Evolutionary conservation across 2,113 vertebrate genomes (phyloP), one percentile per base, ranked within the genome.

Genomic region (Oncorhynchus tshawytscha): DNA sequence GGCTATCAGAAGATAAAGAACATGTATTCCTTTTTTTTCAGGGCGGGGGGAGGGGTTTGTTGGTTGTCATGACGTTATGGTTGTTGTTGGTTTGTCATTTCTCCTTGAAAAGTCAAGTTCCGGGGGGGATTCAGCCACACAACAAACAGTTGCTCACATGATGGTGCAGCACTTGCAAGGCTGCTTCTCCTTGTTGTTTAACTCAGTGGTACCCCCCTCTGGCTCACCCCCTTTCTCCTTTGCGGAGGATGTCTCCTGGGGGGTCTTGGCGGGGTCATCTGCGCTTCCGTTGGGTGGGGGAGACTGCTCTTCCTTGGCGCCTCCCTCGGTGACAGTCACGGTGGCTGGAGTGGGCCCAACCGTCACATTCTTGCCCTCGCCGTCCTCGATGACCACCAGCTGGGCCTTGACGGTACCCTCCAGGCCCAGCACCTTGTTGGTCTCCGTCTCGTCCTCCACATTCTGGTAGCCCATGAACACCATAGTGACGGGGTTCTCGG

Each of bases 401-500:
- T 99, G 96, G 0, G 96, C 97, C 6, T 93, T 97, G 81, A 97
- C 94, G 1, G 95, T 95, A 12, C 95, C 96, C 79, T 96, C 95
- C 29, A 96, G 85, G 5, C 96, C 97, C 81, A 98, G 90, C 0
- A 96, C 95, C 81, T 94, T 97, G 91, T 95, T 96, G 83, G 95
- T 97, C 87, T 98, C 95, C 0, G 94, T 90, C 87, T 96, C 96
- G 0, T 97, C 97, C 85, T 97, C 96, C 78, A 99, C 97, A 0
- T 89, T 95, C 93, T 98, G 97, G 88, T 97, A 99, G 8, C 97
- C 97, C 96, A 98, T 97, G 88, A 99, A 98, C 87, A 98, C 96
- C 97, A 98, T 98, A 81, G 97, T 99, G 79, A 99, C 94, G 0
- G 97, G 97, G 27, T 96, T 93, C 65, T 96, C 95, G 0, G 86